Percentiles rank a stretch among this genome's conserved stretches.
Evolutionary conservation across 2,888 invertebrate species (phyloP).

Genomic region (Busseola fusca): DNA sequence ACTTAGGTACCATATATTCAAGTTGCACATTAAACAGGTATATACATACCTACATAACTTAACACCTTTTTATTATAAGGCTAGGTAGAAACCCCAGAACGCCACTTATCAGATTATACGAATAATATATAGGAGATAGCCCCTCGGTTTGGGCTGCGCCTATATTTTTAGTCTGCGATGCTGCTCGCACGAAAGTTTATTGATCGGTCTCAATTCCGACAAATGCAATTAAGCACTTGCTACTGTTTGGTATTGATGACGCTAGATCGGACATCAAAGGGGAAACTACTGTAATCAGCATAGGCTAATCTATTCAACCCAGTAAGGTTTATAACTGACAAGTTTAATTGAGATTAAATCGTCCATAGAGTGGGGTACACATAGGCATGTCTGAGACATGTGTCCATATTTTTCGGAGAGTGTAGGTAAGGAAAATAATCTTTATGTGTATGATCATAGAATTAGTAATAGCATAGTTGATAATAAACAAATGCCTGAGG

Average conservation of each 20-base stretch:
- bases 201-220: constrained; percentile 33
- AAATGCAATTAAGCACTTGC: constrained; percentile 35
- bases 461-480: not conserved
- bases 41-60: not conserved
- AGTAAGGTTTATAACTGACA: not conserved
- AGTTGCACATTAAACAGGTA: not conserved
- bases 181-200: constrained; percentile 17
- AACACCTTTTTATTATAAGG: not conserved
- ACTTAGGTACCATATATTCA: not conserved
- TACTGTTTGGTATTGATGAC: not conserved
- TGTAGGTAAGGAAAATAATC: constrained; percentile 1
- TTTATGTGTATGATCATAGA: not conserved
- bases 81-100: not conserved
- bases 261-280: not conserved
- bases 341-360: constrained; percentile 6
- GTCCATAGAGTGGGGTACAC: not conserved
- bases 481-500: constrained; percentile 3
- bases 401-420: not conserved
- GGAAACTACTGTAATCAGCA: not conserved
- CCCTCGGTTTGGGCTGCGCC: not conserved
- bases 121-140: not conserved
- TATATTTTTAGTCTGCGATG: constrained; percentile 5
- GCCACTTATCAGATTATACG: not conserved
- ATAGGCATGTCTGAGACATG: not conserved
- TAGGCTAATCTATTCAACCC: not conserved